Percentiles rank a stretch among this genome's conserved stretches.
Evolutionary conservation across 2,797 vertebrate species (phyloP).

Genomic region (Amazonetta brasiliensis): DNA sequence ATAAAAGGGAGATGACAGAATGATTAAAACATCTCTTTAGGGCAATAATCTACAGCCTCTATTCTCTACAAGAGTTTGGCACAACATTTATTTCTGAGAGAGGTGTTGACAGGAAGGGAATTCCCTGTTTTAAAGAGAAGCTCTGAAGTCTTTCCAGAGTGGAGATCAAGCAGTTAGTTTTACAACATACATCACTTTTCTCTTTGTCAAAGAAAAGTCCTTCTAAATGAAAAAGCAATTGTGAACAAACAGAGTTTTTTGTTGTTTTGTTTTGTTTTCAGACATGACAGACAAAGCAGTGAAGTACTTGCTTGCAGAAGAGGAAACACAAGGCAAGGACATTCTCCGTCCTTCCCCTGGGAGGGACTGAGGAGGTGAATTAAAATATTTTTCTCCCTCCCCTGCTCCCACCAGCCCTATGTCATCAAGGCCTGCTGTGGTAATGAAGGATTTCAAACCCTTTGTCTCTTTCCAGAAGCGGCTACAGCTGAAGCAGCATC

Average conservation of each 20-base stretch:
- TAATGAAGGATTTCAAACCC: neutral
- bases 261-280: neutral
- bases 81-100: neutral
- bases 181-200: neutral
- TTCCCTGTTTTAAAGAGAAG: neutral
- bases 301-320: neutral
- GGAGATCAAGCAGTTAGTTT: neutral
- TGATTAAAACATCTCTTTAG: neutral
- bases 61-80: neutral
- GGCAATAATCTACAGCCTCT: neutral
- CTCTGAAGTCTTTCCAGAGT: neutral
- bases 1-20: neutral
- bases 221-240: neutral
- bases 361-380: neutral
- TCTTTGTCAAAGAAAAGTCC: neutral
- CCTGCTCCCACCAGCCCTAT: neutral
- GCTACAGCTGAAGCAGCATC: neutral
- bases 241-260: neutral
- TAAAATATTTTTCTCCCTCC: neutral
- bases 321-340: neutral
- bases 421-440: neutral
- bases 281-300: neutral
- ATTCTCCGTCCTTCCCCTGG: neutral
- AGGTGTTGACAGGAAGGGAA: neutral
- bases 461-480: neutral